A percentile compares a stretch with the other conserved stretches of the same genome.
These are phyloP conservation scores for Lasioglossum baleicum DNA, from an alignment of 1,140 invertebrate species.

Conservation along the genomic window DNA sequence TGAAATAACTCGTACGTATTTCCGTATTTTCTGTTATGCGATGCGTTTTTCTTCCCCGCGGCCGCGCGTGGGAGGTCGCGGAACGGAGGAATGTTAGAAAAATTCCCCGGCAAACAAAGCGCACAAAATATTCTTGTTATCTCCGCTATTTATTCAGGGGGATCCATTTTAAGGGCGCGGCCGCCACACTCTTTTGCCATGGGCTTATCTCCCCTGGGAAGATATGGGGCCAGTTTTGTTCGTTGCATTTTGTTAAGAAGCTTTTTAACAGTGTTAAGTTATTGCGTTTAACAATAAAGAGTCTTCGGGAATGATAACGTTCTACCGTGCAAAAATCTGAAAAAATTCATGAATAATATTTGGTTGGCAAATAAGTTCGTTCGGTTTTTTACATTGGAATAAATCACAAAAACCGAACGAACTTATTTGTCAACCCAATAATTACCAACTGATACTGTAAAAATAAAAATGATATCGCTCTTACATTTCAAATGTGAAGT, in stretches of 20 bases:
- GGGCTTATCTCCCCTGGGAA: constrained; percentile 6
- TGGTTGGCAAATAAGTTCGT: too few species aligned
- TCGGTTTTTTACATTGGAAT: too few species aligned
- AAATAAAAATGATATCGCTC: too few species aligned
- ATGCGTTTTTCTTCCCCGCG: background rate
- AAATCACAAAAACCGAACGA: too few species aligned
- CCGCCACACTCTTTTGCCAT: background rate
- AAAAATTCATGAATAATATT: too few species aligned
- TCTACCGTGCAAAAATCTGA: too few species aligned
- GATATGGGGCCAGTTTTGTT: constrained; percentile 22
- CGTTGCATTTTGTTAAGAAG: constrained; percentile 18
- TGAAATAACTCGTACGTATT: background rate
- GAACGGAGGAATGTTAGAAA: background rate
- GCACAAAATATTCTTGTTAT: constrained; percentile 28
- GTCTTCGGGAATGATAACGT: too few species aligned
- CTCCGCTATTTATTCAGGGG: constrained; percentile 23
- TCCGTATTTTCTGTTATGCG: background rate
- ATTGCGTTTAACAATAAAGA: too few species aligned
- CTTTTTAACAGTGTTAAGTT: too few species aligned
- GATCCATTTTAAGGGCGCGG: constrained; percentile 17
- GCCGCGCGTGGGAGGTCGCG: background rate
- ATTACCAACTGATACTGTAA: too few species aligned
- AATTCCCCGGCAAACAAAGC: background rate
- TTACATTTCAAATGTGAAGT: too few species aligned
- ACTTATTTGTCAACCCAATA: too few species aligned